Evolutionary conservation across 2,888 invertebrate species (phyloP), one percentile per base, ranked within the genome.

Genomic region (Polyommatus iphigenia): DNA sequence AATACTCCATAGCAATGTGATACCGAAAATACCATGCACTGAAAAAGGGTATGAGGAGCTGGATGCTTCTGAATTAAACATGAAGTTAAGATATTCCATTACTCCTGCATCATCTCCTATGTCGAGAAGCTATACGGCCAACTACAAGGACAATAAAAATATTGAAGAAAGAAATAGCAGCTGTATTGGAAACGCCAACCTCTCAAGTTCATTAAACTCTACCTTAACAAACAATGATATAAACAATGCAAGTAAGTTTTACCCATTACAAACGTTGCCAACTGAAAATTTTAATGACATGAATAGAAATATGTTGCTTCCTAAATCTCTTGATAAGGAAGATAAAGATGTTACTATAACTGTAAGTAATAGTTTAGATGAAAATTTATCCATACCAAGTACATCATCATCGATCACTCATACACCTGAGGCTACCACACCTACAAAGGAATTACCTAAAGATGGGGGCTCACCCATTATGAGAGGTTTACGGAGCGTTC

Each of bases 1-100:
- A 79, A 88, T 86, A 80, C 89, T 89, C 76, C 89, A 89, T 79
- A 90, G 84, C 82, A 93, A 93, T 90, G 88, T 90, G 71, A 83
- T 88, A 54, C 86, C 85, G n/a, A 83, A 83, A 78, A 84, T 85
- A 3, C 83, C 91, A 0, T 89, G 88, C 81, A 91, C 90, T 0
- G 93, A 93, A 79, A 93, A 92, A 81, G 92, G 92, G 1, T 92
- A 91, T 79, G 93, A 93, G 82, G 93, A 93, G 80, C 79, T 93
- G 81, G 93, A 94, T 83, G 89, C 91, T 1, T 91, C 93, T 0
- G 93, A 93, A 80, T 84, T 92, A 13, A 93, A 91, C 83, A 92
- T 93, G 91, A 93, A 90, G 84, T 83, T 93, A 72, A 89, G 92
- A 85, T 93, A 91, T 81, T 93, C 93, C 8, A 83, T 89, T 20